A percentile compares a stretch with the other conserved stretches of the same genome.
Evolutionary conservation across 2,888 invertebrate genomes (phyloP).

Genomic region (Scotopteryx bipunctaria): DNA sequence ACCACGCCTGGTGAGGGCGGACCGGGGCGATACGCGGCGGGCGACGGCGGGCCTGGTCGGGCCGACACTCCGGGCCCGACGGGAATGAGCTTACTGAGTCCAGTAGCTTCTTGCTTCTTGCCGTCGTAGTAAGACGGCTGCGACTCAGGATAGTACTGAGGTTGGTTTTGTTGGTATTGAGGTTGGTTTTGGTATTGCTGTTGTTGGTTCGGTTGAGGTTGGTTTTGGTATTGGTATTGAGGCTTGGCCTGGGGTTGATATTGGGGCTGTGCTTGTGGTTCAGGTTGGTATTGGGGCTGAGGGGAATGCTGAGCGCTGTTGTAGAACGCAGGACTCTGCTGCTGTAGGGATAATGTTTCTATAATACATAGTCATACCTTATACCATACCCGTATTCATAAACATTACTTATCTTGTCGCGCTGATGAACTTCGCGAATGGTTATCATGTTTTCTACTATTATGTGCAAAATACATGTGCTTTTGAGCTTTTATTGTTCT

Average conservation of each 20-base stretch:
- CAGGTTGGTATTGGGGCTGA: constrained; percentile 49
- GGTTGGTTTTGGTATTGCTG: constrained; percentile 49
- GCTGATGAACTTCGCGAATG: background rate
- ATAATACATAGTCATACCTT: constrained; percentile 41
- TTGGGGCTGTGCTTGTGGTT: constrained; percentile 37
- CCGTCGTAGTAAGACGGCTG: constrained; percentile 66
- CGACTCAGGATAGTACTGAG: constrained; percentile 52
- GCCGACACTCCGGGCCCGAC: constrained; percentile 67
- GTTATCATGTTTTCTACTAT: too few species aligned
- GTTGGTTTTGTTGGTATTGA: constrained; percentile 53
- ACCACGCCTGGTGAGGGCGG: constrained; percentile 58
- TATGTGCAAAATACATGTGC: background rate
- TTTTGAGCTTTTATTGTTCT: constrained; percentile 4
- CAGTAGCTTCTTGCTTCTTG: constrained; percentile 66
- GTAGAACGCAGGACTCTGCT: constrained; percentile 75
- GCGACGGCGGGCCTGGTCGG: constrained; percentile 62
- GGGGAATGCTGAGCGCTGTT: constrained; percentile 77
- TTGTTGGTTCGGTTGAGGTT: constrained; percentile 49
- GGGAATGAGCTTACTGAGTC: constrained; percentile 77
- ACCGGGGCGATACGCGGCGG: constrained; percentile 55
- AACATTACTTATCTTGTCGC: background rate
- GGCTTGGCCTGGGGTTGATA: constrained; percentile 37
- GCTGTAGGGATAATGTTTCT: constrained; percentile 67
- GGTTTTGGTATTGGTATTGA: constrained; percentile 45
- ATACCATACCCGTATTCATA: constrained; percentile 8